Evolutionary conservation across 2,113 vertebrate genomes (phyloP).

Genomic region (Anhinga rufa): DNA sequence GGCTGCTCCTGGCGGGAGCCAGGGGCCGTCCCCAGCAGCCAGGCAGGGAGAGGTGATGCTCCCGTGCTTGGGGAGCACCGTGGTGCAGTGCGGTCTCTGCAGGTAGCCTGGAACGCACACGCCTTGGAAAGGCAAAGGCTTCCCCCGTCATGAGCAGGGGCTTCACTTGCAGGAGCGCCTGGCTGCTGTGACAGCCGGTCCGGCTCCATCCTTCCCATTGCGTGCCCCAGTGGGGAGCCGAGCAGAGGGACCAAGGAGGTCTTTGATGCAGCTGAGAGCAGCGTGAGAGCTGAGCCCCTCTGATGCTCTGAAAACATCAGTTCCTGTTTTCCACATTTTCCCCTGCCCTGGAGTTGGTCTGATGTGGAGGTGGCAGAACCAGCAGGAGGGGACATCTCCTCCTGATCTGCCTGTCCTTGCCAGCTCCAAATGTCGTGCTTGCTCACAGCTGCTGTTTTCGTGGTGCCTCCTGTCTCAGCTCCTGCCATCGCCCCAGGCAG

Average conservation of each 20-base stretch:
- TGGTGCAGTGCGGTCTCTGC: background rate
- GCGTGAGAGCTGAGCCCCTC: accelerated
- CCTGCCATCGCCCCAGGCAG: accelerated
- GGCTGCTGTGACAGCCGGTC: background rate
- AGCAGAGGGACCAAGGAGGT: background rate
- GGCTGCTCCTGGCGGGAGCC: background rate
- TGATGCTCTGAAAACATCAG: background rate
- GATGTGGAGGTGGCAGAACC: background rate
- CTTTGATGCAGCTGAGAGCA: background rate
- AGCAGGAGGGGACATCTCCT: background rate
- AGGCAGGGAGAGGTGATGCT: background rate
- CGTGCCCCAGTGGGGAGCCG: accelerated
- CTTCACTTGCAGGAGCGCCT: background rate
- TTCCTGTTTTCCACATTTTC: background rate
- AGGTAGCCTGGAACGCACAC: background rate
- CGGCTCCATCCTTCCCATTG: background rate
- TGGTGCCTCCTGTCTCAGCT: background rate
- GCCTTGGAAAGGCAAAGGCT: background rate
- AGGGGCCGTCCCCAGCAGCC: background rate
- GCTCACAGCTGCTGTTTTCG: background rate
- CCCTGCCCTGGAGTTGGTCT: background rate
- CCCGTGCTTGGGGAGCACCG: accelerated
- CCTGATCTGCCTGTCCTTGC: background rate
- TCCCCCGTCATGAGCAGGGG: accelerated
- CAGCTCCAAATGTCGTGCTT: background rate